Percentiles rank a stretch among this genome's conserved stretches.
Conservation (phyloP, 2,888 invertebrate species). For the Autographa gamma region DNA sequence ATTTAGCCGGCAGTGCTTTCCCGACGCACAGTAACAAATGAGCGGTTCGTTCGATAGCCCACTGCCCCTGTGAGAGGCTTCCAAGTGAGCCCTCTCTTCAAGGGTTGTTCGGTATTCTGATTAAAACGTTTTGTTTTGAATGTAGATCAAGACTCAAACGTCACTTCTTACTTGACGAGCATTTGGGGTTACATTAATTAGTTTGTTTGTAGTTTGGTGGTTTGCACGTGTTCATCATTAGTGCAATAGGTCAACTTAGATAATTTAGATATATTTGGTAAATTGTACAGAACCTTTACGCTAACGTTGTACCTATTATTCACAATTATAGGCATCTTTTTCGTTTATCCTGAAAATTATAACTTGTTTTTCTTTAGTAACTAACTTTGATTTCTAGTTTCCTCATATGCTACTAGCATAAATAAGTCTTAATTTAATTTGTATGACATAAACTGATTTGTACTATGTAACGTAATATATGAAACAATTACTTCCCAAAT, state of each 20-base stretch:
- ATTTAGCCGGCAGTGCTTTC: slow-evolving; percentile 72
- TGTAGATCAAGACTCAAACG: slow-evolving; percentile 51
- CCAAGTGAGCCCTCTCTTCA: slow-evolving; percentile 72
- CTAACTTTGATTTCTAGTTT: too few relatives aligned
- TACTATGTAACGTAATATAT: too few relatives aligned
- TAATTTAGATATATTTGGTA: too few relatives aligned
- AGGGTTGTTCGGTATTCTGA: slow-evolving; percentile 79
- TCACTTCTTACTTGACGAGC: slow-evolving; percentile 43
- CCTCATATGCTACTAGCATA: too few relatives aligned
- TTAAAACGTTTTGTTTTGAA: slow-evolving; percentile 61
- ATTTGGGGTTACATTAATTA: slow-evolving; percentile 51
- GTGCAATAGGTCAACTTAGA: slow-evolving; percentile 14
- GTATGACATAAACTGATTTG: too few relatives aligned
- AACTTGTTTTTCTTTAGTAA: not conserved
- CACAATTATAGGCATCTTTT: not conserved
- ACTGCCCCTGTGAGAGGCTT: slow-evolving; percentile 87
- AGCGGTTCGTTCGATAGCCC: slow-evolving; percentile 88
- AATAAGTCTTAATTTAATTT: too few relatives aligned
- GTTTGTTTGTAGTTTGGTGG: slow-evolving; percentile 39
- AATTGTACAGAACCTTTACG: not conserved
- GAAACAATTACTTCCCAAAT: not conserved
- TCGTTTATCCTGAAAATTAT: not conserved
- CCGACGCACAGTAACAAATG: slow-evolving; percentile 83
- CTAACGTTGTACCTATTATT: not conserved
- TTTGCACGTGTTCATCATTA: slow-evolving; percentile 49